phyloP scores from a whole-genome alignment of 2,797 vertebrate species.

The Euthynnus affinis region DNA sequence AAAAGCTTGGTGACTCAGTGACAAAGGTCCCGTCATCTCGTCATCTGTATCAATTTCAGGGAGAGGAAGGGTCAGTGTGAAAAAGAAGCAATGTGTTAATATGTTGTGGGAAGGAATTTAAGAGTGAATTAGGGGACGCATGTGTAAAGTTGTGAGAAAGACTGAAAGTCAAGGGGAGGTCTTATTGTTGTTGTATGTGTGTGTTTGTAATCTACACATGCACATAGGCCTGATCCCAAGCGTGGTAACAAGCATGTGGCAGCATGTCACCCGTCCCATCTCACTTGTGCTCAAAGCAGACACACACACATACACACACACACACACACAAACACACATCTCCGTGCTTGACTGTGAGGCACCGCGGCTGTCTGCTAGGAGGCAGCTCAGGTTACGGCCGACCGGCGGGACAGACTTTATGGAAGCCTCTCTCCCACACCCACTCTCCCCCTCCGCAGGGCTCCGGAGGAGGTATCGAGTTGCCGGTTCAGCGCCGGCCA shows the following conservation, averaged over 20 bases:
- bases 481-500: conserved; percentile 82
- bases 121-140: conserved; percentile 17
- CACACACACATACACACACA: conserved; percentile 35
- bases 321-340: conserved; percentile 44
- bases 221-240: conserved; percentile 63
- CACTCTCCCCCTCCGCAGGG: conserved; percentile 77
- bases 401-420: conserved; percentile 83
- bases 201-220: conserved; percentile 55
- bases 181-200: conserved; percentile 45
- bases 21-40: conserved; percentile 61
- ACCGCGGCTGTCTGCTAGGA: conserved; percentile 80
- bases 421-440: conserved; percentile 83
- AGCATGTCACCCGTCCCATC: conserved; percentile 73
- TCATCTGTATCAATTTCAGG: conserved; percentile 66
- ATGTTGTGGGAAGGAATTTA: conserved; percentile 29
- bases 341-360: conserved; percentile 78
- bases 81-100: conserved; percentile 48
- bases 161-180: conserved; percentile 38
- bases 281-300: conserved; percentile 8
- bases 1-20: conserved; percentile 49
- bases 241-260: conserved; percentile 76
- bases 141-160: conserved; percentile 49
- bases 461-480: conserved; percentile 86
- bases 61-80: conserved; percentile 41
- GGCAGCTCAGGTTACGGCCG: conserved; percentile 79